phyloP scores from a whole-genome alignment of 1,140 invertebrate genomes.

The Drusus annulatus region DNA sequence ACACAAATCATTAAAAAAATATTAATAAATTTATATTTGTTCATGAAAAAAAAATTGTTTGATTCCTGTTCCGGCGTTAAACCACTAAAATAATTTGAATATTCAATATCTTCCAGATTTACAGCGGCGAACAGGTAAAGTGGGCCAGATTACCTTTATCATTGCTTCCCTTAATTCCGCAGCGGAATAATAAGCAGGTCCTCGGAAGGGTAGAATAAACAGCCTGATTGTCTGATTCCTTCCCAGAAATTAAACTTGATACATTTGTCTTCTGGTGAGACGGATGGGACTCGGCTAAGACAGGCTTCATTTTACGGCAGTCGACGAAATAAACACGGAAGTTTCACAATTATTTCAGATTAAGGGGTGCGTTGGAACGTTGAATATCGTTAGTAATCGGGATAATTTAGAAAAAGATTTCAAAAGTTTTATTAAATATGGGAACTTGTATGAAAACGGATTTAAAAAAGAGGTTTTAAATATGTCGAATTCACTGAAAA shows the following conservation, averaged over 20 bases:
- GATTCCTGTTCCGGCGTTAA: too few relatives aligned
- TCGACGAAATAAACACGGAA: constrained; percentile 23
- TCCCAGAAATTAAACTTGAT: constrained; percentile 56
- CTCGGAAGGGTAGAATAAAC: constrained; percentile 45
- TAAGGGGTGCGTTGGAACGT: neutral
- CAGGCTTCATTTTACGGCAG: constrained; percentile 44
- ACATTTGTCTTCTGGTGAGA: constrained; percentile 46
- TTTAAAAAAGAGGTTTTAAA: too few relatives aligned
- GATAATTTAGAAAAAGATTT: too few relatives aligned
- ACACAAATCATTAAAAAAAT: too few relatives aligned
- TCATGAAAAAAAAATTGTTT: too few relatives aligned
- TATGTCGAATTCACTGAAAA: too few relatives aligned
- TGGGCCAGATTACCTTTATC: constrained; percentile 56
- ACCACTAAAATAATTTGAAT: too few relatives aligned
- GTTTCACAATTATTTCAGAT: neutral
- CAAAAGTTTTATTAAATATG: too few relatives aligned
- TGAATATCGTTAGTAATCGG: too few relatives aligned
- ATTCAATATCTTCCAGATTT: neutral
- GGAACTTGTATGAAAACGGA: too few relatives aligned
- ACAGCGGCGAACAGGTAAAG: constrained; percentile 22
- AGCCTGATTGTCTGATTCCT: constrained; percentile 51
- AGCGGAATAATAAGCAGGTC: constrained; percentile 56
- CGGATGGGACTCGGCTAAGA: constrained; percentile 22
- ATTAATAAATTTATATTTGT: too few relatives aligned
- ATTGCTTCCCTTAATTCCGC: constrained; percentile 58